These are phyloP conservation scores for Orthosia cruda DNA, from an alignment of 2,888 invertebrate species.

Conservation along the genomic window DNA sequence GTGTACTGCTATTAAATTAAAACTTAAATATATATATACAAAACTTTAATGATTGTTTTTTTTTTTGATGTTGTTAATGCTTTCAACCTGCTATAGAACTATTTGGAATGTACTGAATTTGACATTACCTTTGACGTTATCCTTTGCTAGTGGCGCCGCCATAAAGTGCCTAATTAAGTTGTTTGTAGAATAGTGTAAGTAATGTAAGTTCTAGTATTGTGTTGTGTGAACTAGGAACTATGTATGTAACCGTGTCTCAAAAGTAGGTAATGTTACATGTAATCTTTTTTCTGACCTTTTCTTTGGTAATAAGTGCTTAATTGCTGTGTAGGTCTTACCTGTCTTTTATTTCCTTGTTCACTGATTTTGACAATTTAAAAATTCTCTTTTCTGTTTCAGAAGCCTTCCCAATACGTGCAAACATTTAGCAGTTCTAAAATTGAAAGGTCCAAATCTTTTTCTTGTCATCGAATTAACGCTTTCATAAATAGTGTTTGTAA, in stretches of 20 bases:
- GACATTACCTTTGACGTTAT: not conserved
- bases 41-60: too few species aligned
- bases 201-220: slow-evolving; percentile 39
- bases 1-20: too few species aligned
- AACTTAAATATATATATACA: too few species aligned
- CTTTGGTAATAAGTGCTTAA: slow-evolving; percentile 1
- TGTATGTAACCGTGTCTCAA: slow-evolving; percentile 47
- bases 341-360: slow-evolving; percentile 10
- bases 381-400: too few species aligned
- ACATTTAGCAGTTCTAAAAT: not conserved
- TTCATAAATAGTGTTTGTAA: too few species aligned
- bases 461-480: too few species aligned
- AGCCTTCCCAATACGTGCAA: too few species aligned
- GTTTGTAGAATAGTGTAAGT: slow-evolving; percentile 2
- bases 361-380: not conserved
- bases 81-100: too few species aligned
- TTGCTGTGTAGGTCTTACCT: not conserved
- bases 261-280: slow-evolving; percentile 50
- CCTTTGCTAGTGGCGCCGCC: slow-evolving; percentile 19
- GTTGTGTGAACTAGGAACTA: slow-evolving; percentile 62
- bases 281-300: slow-evolving; percentile 48
- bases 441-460: too few species aligned
- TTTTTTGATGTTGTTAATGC: too few species aligned
- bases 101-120: not conserved
- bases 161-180: slow-evolving; percentile 5